Evolutionary conservation across 2,888 invertebrate species (phyloP).

Genomic region (Pandemis heparana): DNA sequence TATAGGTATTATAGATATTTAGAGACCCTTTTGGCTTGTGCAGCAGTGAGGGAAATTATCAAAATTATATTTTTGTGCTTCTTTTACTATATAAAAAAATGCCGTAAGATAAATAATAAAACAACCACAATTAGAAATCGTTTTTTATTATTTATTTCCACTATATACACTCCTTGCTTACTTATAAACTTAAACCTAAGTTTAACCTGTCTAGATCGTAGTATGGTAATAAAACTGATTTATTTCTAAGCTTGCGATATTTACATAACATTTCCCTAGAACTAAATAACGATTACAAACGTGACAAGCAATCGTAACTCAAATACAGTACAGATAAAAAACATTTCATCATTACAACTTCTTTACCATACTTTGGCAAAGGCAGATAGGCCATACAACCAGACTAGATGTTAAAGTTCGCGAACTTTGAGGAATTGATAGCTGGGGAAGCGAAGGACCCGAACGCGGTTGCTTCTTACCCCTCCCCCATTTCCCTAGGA

Average conservation of each 20-base stretch:
- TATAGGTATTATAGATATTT: neutral
- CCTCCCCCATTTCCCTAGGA: no score
- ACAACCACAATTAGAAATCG: constrained; percentile 60
- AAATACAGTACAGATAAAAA: neutral
- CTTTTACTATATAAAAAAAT: no score
- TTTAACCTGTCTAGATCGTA: constrained; percentile 50
- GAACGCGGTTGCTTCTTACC: no score
- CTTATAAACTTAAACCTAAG: constrained; percentile 49
- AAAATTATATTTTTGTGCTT: no score
- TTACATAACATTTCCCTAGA: constrained; percentile 79
- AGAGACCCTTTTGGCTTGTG: no score
- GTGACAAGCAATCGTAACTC: constrained; percentile 38
- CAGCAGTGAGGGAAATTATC: no score
- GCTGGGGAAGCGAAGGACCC: no score
- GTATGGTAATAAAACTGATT: constrained; percentile 46
- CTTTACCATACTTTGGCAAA: no score
- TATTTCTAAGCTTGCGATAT: constrained; percentile 62
- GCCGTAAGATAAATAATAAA: constrained; percentile 18
- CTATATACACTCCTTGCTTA: constrained; percentile 65
- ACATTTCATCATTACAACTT: no score
- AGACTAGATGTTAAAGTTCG: no score
- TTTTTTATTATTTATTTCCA: constrained; percentile 63
- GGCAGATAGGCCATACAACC: no score
- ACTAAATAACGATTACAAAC: constrained; percentile 81
- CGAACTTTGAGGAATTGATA: no score